phyloP scores from a whole-genome alignment of 2,113 vertebrate species.

The Corythornis madagascariensis region DNA sequence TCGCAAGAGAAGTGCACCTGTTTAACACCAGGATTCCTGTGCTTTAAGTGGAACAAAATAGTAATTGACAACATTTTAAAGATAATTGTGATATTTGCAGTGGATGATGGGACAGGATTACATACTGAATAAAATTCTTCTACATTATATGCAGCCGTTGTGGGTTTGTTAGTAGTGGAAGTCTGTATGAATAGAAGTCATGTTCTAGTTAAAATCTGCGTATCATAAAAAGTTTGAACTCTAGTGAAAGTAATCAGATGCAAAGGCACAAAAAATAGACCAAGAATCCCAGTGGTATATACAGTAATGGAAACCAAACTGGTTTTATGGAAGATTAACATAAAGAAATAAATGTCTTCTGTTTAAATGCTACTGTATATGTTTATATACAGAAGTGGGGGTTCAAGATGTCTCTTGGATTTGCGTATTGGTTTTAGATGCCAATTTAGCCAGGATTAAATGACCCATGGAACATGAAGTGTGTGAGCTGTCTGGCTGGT shows the following conservation, averaged over 20 bases:
- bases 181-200: background rate
- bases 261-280: slow-evolving; percentile 48
- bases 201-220: slow-evolving; percentile 30
- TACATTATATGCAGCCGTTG: background rate
- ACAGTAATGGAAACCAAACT: slow-evolving; percentile 41
- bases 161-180: slow-evolving; percentile 29
- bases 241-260: slow-evolving; percentile 44
- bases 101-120: slow-evolving; percentile 30
- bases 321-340: slow-evolving; percentile 29
- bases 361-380: background rate
- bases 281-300: slow-evolving; percentile 1
- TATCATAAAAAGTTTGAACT: slow-evolving; percentile 25
- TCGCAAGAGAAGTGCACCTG: slow-evolving; percentile 10
- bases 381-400: background rate
- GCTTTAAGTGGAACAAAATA: slow-evolving; percentile 33
- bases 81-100: slow-evolving; percentile 43
- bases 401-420: background rate
- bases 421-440: background rate
- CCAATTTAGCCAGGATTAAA: background rate
- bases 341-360: background rate
- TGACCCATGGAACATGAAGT: background rate
- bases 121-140: slow-evolving; percentile 61
- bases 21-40: slow-evolving; percentile 11
- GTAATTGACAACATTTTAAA: slow-evolving; percentile 35
- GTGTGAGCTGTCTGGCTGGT: background rate